Evolutionary conservation across 2,888 invertebrate species (phyloP).

Genomic region (Xylocampa areola): DNA sequence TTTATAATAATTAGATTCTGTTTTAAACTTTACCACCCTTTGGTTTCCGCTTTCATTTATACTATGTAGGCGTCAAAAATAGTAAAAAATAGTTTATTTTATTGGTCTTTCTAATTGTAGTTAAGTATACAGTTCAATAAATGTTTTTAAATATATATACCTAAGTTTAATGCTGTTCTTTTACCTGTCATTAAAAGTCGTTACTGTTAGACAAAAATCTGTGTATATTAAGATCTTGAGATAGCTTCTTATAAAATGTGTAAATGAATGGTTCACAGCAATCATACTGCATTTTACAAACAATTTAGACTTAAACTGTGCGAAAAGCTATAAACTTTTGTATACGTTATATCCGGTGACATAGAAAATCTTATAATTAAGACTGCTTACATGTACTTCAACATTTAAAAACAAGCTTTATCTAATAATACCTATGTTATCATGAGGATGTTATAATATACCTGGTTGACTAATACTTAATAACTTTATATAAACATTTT

Average conservation of each 20-base stretch:
- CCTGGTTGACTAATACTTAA: no score
- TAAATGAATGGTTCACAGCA: slow-evolving; percentile 2
- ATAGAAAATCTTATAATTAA: slow-evolving; percentile 42
- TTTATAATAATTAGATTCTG: no score
- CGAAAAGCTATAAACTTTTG: slow-evolving; percentile 52
- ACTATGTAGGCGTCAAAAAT: no score
- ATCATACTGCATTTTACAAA: slow-evolving; percentile 36
- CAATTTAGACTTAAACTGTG: slow-evolving; percentile 44
- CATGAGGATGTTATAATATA: no score
- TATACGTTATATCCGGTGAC: slow-evolving; percentile 24
- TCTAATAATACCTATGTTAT: no score
- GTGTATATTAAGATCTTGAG: not conserved
- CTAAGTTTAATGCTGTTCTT: not conserved
- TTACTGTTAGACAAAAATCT: not conserved
- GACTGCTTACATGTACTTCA: slow-evolving; percentile 29
- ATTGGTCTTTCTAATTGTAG: no score
- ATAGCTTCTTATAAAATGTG: not conserved
- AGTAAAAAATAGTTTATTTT: no score
- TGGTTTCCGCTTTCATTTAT: no score
- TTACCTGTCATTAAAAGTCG: not conserved
- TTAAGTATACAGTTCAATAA: no score
- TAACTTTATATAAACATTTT: no score
- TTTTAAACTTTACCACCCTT: no score
- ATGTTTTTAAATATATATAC: no score
- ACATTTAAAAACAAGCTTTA: slow-evolving; percentile 34